Percentiles rank a stretch among this genome's conserved stretches.
Conservation (phyloP, 2,888 invertebrate species). For the Matsumyia berberina region DNA sequence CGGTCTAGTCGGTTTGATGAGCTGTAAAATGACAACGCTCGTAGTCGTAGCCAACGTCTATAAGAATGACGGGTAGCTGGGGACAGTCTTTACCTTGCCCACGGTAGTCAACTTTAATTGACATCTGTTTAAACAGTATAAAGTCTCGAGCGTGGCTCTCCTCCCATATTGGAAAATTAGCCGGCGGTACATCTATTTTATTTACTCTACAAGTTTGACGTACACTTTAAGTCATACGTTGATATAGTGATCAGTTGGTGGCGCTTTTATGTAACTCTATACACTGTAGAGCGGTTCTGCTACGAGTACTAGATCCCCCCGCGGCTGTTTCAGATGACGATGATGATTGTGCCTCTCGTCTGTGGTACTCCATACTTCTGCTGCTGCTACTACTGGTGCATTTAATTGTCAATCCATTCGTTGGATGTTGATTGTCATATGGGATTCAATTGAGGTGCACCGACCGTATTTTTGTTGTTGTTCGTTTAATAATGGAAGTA, state of each 20-base stretch:
- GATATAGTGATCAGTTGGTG: slow-evolving; percentile 68
- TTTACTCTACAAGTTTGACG: slow-evolving; percentile 62
- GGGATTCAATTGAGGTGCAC: slow-evolving; percentile 66
- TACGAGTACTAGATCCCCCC: too few relatives aligned
- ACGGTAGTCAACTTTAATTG: slow-evolving; percentile 76
- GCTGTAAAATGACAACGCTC: slow-evolving; percentile 71
- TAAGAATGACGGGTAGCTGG: slow-evolving; percentile 50
- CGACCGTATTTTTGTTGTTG: slow-evolving; percentile 26
- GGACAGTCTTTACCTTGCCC: slow-evolving; percentile 56
- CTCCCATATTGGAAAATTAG: slow-evolving; percentile 49
- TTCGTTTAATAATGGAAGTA: not conserved
- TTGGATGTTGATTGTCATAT: slow-evolving; percentile 63
- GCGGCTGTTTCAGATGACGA: slow-evolving; percentile 28
- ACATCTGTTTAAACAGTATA: slow-evolving; percentile 75
- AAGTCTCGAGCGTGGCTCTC: slow-evolving; percentile 6
- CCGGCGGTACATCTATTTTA: slow-evolving; percentile 58
- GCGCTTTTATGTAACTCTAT: slow-evolving; percentile 69
- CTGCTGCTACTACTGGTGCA: slow-evolving; percentile 44
- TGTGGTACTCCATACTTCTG: slow-evolving; percentile 10
- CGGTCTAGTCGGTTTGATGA: slow-evolving; percentile 71
- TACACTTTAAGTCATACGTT: slow-evolving; percentile 58
- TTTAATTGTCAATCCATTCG: slow-evolving; percentile 72
- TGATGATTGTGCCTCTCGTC: slow-evolving; percentile 33
- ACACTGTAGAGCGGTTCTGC: slow-evolving; percentile 17
- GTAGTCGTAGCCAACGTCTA: slow-evolving; percentile 36